Evolutionary conservation across 2,113 vertebrate genomes (phyloP).

Genomic region (Bothrops jararaca): DNA sequence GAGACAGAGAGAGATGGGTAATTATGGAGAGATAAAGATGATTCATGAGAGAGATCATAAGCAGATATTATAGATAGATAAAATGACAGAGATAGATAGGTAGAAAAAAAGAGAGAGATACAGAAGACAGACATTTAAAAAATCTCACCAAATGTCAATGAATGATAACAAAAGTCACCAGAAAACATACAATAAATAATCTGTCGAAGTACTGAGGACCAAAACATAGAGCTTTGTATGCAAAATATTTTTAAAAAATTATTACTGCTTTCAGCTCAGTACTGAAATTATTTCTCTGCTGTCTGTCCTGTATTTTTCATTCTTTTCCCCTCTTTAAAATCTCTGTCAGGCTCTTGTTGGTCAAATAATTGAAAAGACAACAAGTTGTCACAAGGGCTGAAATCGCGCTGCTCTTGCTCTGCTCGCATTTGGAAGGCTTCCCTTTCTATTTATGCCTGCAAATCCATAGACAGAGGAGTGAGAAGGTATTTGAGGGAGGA

Average conservation of each 20-base stretch:
- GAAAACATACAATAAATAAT: slow-evolving; percentile 40
- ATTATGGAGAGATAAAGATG: not conserved
- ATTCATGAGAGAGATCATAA: too few species aligned
- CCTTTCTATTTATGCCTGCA: fast-evolving
- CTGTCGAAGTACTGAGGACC: slow-evolving; percentile 30
- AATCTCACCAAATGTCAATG: slow-evolving; percentile 31
- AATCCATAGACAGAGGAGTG: not conserved
- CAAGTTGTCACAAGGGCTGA: not conserved
- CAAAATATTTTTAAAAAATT: not conserved
- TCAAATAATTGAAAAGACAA: not conserved
- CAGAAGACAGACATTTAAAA: not conserved
- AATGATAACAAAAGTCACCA: slow-evolving; percentile 38
- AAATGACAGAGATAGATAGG: too few species aligned
- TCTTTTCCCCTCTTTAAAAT: not conserved
- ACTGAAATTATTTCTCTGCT: not conserved
- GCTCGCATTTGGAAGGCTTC: not conserved
- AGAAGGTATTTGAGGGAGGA: not conserved
- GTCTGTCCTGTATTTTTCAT: not conserved
- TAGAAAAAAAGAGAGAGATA: not conserved
- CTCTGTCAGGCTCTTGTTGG: fast-evolving
- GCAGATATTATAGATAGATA: too few species aligned
- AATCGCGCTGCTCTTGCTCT: not conserved
- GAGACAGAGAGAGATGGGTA: not conserved
- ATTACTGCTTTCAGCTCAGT: not conserved
- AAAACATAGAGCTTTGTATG: not conserved